phyloP scores from a whole-genome alignment of 2,888 invertebrate genomes.

The Drosophila glabriapex region DNA sequence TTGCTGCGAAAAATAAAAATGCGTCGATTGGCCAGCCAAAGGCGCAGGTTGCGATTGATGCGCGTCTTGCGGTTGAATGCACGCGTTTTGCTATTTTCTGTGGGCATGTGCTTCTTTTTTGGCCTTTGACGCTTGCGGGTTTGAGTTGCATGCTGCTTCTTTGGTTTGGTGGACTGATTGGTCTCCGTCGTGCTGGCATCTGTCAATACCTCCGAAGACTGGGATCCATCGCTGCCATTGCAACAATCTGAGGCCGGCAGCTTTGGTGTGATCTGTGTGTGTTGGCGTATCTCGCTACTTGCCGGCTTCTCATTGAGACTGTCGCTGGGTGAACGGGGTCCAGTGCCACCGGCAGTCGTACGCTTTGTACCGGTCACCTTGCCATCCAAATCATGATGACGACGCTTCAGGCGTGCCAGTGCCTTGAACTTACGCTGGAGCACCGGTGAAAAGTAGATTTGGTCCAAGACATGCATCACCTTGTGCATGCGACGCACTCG shows the following conservation, averaged over 20 bases:
- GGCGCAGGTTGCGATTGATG: conserved; percentile 67
- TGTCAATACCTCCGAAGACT: conserved; percentile 18
- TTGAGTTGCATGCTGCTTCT: neutral
- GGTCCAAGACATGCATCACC: conserved; percentile 82
- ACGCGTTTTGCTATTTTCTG: conserved; percentile 36
- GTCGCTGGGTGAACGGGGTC: conserved; percentile 7
- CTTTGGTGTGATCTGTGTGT: conserved; percentile 8
- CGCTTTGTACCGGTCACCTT: conserved; percentile 35
- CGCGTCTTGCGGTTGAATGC: conserved; percentile 43
- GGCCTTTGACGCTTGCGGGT: conserved; percentile 23
- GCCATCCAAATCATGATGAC: conserved; percentile 52
- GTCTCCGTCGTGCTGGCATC: conserved; percentile 24
- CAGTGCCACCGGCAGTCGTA: conserved; percentile 29
- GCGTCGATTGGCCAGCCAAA: conserved; percentile 76
- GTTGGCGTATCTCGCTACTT: neutral
- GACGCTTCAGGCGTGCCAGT: conserved; percentile 56
- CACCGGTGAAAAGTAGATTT: conserved; percentile 81
- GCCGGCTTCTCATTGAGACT: neutral
- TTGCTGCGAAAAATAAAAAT: conserved; percentile 74
- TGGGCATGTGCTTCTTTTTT: conserved; percentile 55
- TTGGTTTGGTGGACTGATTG: conserved; percentile 17
- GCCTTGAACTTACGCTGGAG: conserved; percentile 74
- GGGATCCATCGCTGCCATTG: conserved; percentile 24
- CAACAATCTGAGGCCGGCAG: conserved; percentile 24
- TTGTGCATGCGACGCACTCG: conserved; percentile 78